Conservation (phyloP, 2,113 vertebrate species). For the Rattus rattus region DNA sequence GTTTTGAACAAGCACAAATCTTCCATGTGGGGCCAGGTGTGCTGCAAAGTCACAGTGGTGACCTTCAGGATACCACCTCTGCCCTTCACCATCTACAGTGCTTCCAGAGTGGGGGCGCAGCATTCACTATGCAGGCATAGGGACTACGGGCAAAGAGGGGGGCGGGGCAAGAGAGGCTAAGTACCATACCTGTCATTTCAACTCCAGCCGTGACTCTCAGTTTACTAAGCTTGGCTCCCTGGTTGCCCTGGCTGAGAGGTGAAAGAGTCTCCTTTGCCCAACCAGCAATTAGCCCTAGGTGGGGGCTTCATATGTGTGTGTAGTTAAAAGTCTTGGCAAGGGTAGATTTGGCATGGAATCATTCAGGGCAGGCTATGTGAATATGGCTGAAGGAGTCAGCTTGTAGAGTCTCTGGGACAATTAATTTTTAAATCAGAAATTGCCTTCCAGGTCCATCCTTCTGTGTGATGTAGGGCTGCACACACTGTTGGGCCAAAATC, state of each 20-base stretch:
- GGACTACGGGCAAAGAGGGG: background rate
- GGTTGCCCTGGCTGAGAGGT: background rate
- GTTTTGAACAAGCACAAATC: too few species aligned
- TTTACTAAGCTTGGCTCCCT: background rate
- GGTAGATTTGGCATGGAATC: background rate
- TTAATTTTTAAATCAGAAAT: background rate
- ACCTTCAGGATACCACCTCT: background rate
- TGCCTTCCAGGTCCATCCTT: background rate
- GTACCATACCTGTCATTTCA: background rate
- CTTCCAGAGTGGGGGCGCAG: too few species aligned
- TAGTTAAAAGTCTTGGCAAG: background rate
- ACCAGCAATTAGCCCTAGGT: background rate
- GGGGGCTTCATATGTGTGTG: rapidly evolving
- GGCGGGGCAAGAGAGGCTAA: background rate
- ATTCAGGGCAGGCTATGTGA: background rate
- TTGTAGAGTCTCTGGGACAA: background rate
- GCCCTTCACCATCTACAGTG: background rate
- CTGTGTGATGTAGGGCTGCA: background rate
- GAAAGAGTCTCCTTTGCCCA: too few species aligned
- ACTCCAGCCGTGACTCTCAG: background rate
- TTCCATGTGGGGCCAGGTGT: background rate
- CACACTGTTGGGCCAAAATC: background rate
- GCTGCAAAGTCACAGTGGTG: background rate
- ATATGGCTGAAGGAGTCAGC: background rate
- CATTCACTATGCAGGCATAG: background rate